Evolutionary conservation across 2,797 vertebrate species (phyloP).

Genomic region (Neosalanx taihuensis): DNA sequence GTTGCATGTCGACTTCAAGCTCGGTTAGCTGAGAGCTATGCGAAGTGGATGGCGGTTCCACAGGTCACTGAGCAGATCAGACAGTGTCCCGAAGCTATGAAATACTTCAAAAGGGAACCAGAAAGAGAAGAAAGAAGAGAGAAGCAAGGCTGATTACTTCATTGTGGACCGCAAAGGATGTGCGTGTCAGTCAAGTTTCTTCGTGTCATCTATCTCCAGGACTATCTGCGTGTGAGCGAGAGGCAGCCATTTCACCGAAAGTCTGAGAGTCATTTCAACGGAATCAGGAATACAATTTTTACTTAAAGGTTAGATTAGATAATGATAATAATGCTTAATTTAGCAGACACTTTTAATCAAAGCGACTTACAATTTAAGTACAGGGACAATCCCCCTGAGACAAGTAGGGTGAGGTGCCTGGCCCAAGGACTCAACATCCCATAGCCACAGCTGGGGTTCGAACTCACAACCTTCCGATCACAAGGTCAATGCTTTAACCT

Average conservation of each 20-base stretch:
- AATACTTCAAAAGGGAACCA: not conserved
- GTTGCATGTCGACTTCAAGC: slow-evolving; percentile 35
- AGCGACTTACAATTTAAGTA: no score
- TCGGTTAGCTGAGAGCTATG: slow-evolving; percentile 31
- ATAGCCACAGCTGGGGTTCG: no score
- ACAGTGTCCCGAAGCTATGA: slow-evolving; percentile 17
- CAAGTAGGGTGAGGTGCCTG: no score
- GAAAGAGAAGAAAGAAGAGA: slow-evolving; percentile 26
- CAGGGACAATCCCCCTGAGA: no score
- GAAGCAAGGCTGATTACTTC: slow-evolving; percentile 15
- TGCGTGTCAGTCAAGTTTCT: slow-evolving; percentile 46
- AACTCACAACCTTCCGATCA: no score
- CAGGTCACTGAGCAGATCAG: slow-evolving; percentile 15
- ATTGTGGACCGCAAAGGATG: slow-evolving; percentile 22
- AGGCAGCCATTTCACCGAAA: not conserved
- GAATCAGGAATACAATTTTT: slow-evolving; percentile 22
- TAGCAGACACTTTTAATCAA: no score
- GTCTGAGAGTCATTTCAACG: no score
- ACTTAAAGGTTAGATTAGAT: slow-evolving; percentile 40
- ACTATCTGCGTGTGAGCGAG: slow-evolving; percentile 27
- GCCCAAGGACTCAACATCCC: no score
- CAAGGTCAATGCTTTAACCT: no score
- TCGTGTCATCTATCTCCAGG: slow-evolving; percentile 41
- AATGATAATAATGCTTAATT: no score
- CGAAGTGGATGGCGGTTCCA: slow-evolving; percentile 15